Evolutionary conservation across 1,140 invertebrate genomes (phyloP).

Genomic region (Eubasilissa regina): DNA sequence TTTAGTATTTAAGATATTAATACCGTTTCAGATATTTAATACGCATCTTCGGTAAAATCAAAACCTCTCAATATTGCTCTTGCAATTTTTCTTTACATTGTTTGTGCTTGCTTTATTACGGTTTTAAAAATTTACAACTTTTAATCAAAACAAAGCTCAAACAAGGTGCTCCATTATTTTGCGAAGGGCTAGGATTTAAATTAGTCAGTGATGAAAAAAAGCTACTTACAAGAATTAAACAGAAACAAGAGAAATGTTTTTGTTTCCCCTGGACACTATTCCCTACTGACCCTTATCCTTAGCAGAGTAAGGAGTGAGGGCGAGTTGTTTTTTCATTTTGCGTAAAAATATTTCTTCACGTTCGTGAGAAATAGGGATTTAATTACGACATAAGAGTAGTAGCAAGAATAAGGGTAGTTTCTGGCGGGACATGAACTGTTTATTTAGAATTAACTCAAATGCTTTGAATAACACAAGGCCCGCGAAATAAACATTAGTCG

Average conservation of each 20-base stretch:
- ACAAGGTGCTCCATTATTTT: neutral
- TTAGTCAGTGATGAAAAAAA: neutral
- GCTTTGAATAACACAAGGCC: conserved; percentile 15
- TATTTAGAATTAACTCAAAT: conserved; percentile 18
- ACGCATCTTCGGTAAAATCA: too few species aligned
- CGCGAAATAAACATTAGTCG: conserved; percentile 37
- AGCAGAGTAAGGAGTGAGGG: neutral
- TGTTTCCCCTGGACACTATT: neutral
- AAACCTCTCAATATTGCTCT: too few species aligned
- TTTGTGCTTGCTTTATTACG: too few species aligned
- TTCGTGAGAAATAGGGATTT: conserved; percentile 31
- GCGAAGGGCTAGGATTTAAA: neutral
- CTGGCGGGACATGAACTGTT: neutral
- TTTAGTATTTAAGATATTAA: too few species aligned
- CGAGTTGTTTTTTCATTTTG: neutral
- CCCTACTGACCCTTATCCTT: neutral
- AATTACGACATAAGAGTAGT: conserved; percentile 1
- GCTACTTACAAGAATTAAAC: conserved; percentile 1
- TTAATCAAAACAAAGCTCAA: too few species aligned
- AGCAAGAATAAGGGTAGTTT: neutral
- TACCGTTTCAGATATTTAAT: too few species aligned
- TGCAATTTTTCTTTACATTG: too few species aligned
- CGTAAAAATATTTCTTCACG: neutral
- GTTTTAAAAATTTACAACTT: too few species aligned
- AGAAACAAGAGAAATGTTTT: conserved; percentile 5